Evolutionary conservation across 2,888 invertebrate species (phyloP).

Genomic region (Pollenia griseotomentosa): DNA sequence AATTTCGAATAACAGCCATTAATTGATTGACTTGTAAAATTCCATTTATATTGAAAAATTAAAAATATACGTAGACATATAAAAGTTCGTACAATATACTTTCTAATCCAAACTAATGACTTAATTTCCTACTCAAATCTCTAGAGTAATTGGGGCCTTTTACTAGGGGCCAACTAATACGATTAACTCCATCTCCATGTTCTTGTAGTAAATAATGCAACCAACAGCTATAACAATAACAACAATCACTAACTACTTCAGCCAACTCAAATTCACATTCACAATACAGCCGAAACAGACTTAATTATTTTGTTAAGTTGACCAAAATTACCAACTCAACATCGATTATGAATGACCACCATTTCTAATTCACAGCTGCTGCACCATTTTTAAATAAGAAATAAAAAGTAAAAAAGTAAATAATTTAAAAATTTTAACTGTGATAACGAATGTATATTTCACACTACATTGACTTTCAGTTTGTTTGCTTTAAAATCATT

Average conservation of each 20-base stretch:
- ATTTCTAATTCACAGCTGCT: constrained; percentile 43
- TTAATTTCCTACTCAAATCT: constrained; percentile 35
- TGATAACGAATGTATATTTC: background rate
- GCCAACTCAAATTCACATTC: background rate
- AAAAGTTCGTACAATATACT: constrained; percentile 17
- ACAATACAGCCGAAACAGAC: background rate
- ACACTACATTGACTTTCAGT: background rate
- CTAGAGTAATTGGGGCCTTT: constrained; percentile 1
- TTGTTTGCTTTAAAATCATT: constrained; percentile 8
- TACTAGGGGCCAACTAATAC: background rate
- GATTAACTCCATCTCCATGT: background rate
- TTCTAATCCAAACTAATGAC: constrained; percentile 12
- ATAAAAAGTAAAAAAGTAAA: background rate
- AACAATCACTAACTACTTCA: background rate
- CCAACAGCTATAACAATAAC: background rate
- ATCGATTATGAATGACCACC: constrained; percentile 45
- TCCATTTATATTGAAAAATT: background rate
- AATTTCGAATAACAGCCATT: constrained; percentile 5
- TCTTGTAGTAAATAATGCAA: background rate
- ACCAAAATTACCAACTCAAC: constrained; percentile 15
- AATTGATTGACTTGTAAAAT: constrained; percentile 31
- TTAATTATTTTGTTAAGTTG: constrained; percentile 44
- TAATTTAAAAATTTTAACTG: constrained; percentile 6
- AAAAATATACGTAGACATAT: background rate
- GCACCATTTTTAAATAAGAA: background rate